Evolutionary conservation across 1,140 invertebrate species (phyloP).

Genomic region (Drosophila jambulina): DNA sequence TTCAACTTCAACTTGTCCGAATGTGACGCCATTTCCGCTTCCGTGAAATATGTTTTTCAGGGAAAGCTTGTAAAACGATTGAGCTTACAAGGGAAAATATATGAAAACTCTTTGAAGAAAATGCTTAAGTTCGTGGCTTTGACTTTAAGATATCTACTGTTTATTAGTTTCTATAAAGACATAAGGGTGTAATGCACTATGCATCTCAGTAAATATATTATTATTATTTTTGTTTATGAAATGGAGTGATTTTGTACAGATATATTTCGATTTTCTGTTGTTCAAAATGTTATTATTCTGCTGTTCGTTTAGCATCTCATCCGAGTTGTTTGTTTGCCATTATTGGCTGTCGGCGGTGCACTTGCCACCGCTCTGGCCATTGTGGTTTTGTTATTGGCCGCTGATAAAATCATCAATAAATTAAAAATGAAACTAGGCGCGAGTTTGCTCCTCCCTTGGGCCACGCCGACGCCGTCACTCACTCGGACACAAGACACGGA

Average conservation of each 20-base stretch:
- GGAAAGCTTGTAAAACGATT: slow-evolving; percentile 10
- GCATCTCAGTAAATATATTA: too few relatives aligned
- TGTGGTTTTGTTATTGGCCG: slow-evolving; percentile 70
- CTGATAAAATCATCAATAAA: slow-evolving; percentile 74
- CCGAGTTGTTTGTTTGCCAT: slow-evolving; percentile 39
- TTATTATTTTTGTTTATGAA: not conserved
- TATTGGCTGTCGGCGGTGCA: slow-evolving; percentile 27
- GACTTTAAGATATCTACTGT: too few relatives aligned
- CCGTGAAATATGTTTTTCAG: slow-evolving; percentile 51
- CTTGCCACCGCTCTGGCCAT: slow-evolving; percentile 12
- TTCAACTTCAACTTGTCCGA: not conserved
- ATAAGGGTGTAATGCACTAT: too few relatives aligned
- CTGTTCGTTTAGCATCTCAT: slow-evolving; percentile 44
- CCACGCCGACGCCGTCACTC: slow-evolving; percentile 53
- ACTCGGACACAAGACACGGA: slow-evolving; percentile 31
- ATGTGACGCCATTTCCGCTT: slow-evolving; percentile 59
- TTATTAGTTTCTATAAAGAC: too few relatives aligned
- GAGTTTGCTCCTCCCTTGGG: slow-evolving; percentile 1
- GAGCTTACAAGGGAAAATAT: not conserved
- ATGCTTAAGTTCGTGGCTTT: too few relatives aligned
- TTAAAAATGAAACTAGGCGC: slow-evolving; percentile 69
- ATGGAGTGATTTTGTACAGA: not conserved
- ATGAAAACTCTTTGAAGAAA: not conserved
- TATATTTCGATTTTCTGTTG: slow-evolving; percentile 18
- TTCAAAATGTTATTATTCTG: slow-evolving; percentile 19